phyloP scores from a whole-genome alignment of 2,113 vertebrate species.

The Micronisus gabar region DNA sequence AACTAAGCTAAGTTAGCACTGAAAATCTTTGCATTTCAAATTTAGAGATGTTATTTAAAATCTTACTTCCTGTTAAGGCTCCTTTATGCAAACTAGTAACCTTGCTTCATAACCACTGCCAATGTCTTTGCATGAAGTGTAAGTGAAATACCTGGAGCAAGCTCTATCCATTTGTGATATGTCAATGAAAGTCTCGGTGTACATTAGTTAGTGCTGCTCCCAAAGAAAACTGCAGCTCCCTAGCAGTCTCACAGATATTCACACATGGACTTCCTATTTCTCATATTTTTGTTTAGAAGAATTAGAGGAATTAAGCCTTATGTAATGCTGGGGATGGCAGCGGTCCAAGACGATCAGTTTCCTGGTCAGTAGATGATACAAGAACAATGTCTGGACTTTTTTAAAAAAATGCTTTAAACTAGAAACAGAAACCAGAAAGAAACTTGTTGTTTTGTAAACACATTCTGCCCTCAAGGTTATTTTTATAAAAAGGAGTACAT shows the following conservation, averaged over 20 bases:
- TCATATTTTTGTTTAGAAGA: not conserved
- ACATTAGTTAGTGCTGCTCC: not conserved
- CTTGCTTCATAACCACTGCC: not conserved
- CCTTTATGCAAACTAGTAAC: not conserved
- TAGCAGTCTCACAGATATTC: not conserved
- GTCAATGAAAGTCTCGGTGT: not conserved
- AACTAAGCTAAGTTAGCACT: not conserved
- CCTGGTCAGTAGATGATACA: constrained; percentile 12
- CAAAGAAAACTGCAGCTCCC: not conserved
- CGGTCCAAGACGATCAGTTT: not conserved
- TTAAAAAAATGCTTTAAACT: not conserved
- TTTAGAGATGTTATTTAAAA: not conserved
- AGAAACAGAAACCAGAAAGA: constrained; percentile 35
- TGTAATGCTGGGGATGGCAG: not conserved
- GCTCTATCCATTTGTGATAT: not conserved
- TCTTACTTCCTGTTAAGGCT: not conserved
- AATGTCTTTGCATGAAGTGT: not conserved
- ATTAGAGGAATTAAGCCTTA: not conserved
- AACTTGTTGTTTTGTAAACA: not conserved
- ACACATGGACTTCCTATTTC: not conserved
- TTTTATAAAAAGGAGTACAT: not conserved
- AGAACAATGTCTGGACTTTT: not conserved
- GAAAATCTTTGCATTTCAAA: constrained; percentile 19
- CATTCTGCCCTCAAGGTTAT: not conserved
- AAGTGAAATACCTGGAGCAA: not conserved